Conservation (phyloP, 2,797 vertebrate genomes). For the Melanotaenia boesemani region DNA sequence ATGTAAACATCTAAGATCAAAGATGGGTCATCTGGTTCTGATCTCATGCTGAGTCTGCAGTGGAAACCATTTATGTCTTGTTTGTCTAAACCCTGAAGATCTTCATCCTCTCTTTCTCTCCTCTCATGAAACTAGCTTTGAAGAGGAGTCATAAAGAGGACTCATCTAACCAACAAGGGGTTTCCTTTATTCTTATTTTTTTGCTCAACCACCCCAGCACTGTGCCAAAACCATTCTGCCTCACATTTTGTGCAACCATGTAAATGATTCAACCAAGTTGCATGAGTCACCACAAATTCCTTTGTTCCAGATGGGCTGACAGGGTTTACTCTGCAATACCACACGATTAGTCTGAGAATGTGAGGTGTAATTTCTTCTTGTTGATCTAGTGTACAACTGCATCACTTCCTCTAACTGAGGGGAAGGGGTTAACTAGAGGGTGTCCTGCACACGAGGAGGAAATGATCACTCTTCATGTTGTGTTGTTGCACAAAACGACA, state of each 20-base stretch:
- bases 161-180: background rate
- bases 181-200: background rate
- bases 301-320: background rate
- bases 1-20: constrained; percentile 37
- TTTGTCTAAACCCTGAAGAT: constrained; percentile 44
- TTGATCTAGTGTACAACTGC: constrained; percentile 20
- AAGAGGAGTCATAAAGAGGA: constrained; percentile 17
- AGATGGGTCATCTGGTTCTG: constrained; percentile 49
- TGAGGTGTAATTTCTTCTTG: background rate
- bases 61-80: constrained; percentile 50
- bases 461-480: too few species aligned
- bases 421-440: background rate
- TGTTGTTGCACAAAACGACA: background rate
- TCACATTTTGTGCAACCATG: background rate
- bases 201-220: background rate
- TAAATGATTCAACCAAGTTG: background rate
- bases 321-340: background rate
- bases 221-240: background rate
- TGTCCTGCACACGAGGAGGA: background rate
- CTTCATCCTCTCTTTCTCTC: constrained; percentile 26
- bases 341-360: background rate
- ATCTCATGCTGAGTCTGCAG: constrained; percentile 1
- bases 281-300: constrained; percentile 25
- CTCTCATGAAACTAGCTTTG: constrained; percentile 42
- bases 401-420: constrained; percentile 30